These are phyloP conservation scores for Cydia strobilella DNA, from an alignment of 1,140 invertebrate species.

Conservation along the genomic window DNA sequence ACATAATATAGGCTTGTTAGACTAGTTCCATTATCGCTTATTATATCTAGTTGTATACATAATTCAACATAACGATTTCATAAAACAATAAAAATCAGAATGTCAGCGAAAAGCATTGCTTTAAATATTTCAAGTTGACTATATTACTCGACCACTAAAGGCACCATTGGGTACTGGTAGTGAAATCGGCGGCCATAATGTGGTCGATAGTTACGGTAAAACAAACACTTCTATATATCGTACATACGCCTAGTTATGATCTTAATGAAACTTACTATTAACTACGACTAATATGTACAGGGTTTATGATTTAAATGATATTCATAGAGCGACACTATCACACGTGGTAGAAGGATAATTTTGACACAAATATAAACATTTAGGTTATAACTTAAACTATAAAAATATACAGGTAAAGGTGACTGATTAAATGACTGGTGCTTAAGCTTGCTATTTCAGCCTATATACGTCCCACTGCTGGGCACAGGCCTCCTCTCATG, in stretches of 20 bases:
- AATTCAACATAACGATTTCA: slow-evolving; percentile 25
- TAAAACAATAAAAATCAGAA: slow-evolving; percentile 33
- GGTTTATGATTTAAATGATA: slow-evolving; percentile 54
- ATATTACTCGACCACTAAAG: slow-evolving; percentile 60
- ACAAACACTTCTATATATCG: slow-evolving; percentile 68
- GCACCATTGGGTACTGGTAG: slow-evolving; percentile 42
- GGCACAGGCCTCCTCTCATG: no score
- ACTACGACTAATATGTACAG: slow-evolving; percentile 62
- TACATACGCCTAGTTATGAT: slow-evolving; percentile 55
- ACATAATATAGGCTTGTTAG: background rate
- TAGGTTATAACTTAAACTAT: slow-evolving; percentile 6
- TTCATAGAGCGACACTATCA: slow-evolving; percentile 34
- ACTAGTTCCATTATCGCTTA: background rate
- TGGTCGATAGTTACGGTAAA: slow-evolving; percentile 59
- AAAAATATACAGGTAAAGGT: background rate
- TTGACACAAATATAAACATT: slow-evolving; percentile 18
- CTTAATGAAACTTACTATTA: slow-evolving; percentile 51
- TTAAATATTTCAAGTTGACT: slow-evolving; percentile 68
- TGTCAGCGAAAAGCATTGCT: slow-evolving; percentile 64
- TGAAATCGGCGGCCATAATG: slow-evolving; percentile 40
- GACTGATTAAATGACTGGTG: slow-evolving; percentile 5
- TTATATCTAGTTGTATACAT: slow-evolving; percentile 17
- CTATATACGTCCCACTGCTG: no score
- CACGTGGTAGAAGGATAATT: slow-evolving; percentile 18
- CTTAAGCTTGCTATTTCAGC: background rate